Base-by-base conservation (phyloP, 2,113 vertebrate species). In the Labrus mixtus region DNA sequence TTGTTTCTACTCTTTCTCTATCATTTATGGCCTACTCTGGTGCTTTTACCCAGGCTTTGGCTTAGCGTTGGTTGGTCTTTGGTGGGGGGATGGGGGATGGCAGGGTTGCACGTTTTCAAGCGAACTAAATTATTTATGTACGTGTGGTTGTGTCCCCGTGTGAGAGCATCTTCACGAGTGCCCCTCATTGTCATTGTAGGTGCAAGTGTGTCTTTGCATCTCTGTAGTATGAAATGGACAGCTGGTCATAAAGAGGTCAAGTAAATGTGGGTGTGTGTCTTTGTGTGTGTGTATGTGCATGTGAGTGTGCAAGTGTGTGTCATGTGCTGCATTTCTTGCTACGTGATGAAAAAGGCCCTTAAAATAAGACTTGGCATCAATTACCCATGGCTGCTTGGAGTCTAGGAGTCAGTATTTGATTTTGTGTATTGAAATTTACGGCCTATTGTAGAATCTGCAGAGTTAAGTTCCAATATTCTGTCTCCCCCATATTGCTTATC, bases 41-140 rank as follows among this genome's bases (percentile, higher is more conserved):
- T 23, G 45, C 70, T 55, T 54, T 68, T 73, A 37, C 51, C 41
- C 66, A 12, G 65, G 81, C 77, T 68, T 62, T 33, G 67, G 76
- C 70, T 81, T 59, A 74, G 80, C 43, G 59, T 64, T 75, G 25
- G 25, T 64, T 70, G 65, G 53, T 46, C 45, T 51, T 58, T 5
- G 10, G 12, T 10, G 61, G 72, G 87, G 79, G 84, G 19, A 29
- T 7, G 72, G 87, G 79, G 84, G 19, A 29, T 7, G 51, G 79
- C 73, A 77, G 83, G 51, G 78, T 83, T 85, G 75, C 89, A 90
- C 86, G 61, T 90, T 92, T 93, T 89, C 59, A 86, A 83, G 85
- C 84, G 67, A 80, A 76, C 85, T 94, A 87, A 94, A 94, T 94
- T 94, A 94, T 94, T 94, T 85, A 94, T 93, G 91, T 79, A 60